Conservation (phyloP, 2,888 invertebrate species). For the Melinaea menophilus region DNA sequence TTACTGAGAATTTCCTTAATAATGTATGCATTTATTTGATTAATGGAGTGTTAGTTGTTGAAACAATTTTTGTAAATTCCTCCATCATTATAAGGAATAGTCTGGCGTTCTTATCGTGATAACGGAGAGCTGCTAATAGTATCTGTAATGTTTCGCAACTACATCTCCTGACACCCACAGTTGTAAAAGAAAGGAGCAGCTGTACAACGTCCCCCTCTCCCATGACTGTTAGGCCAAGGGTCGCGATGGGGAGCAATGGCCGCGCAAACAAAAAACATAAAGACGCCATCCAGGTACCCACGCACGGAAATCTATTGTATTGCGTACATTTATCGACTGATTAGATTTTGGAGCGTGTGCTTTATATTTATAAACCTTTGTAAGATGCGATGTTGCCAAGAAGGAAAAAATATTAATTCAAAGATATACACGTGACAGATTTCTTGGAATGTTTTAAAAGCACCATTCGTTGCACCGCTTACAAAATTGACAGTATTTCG, state of each 20-base stretch:
- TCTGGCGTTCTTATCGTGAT: constrained; percentile 41
- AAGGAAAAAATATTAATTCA: too few relatives aligned
- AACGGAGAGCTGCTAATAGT: constrained; percentile 13
- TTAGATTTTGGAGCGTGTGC: constrained; percentile 10
- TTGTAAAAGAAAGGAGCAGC: constrained; percentile 70
- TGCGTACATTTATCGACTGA: constrained; percentile 20
- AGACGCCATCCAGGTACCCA: constrained; percentile 66
- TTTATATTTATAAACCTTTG: neutral
- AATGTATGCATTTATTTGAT: too few relatives aligned
- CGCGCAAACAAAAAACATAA: constrained; percentile 59
- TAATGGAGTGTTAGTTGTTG: too few relatives aligned
- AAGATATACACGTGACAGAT: too few relatives aligned
- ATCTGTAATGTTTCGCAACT: constrained; percentile 47
- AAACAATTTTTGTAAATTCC: too few relatives aligned
- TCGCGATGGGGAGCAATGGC: constrained; percentile 69
- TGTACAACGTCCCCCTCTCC: constrained; percentile 69
- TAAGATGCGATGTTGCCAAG: too few relatives aligned
- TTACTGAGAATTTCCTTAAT: too few relatives aligned
- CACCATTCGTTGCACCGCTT: too few relatives aligned
- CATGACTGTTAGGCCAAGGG: constrained; percentile 72
- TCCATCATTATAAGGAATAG: too few relatives aligned
- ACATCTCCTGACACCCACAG: constrained; percentile 47
- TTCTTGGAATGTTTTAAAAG: too few relatives aligned
- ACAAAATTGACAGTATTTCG: too few relatives aligned
- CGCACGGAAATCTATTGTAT: constrained; percentile 42